Percentiles rank a stretch among this genome's conserved stretches.
Conservation (phyloP, 2,797 vertebrate species). For the Tarsius wallacei region DNA sequence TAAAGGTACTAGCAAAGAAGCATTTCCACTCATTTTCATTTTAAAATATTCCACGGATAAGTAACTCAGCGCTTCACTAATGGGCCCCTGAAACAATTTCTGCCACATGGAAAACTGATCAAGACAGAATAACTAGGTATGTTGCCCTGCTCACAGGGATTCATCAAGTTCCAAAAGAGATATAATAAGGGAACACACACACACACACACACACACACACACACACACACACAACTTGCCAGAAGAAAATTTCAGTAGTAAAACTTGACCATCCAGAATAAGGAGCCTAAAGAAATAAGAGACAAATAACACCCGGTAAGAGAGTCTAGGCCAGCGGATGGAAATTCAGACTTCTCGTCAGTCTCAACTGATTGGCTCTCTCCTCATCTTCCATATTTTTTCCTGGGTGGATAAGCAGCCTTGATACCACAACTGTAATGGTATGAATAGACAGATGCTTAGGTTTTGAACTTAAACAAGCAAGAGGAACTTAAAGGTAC, state of each 20-base stretch:
- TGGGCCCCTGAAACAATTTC: background rate
- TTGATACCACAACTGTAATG: rapidly evolving
- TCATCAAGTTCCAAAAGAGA: background rate
- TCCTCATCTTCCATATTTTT: rapidly evolving
- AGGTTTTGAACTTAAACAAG: background rate
- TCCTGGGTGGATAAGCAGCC: background rate
- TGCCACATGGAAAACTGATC: background rate
- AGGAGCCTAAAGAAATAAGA: background rate
- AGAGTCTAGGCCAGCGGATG: background rate
- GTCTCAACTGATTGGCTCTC: background rate
- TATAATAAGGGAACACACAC: background rate
- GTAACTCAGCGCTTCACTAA: background rate
- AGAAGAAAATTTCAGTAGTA: background rate
- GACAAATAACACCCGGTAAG: background rate
- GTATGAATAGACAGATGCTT: background rate
- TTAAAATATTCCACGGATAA: background rate
- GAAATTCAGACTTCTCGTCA: background rate
- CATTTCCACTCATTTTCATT: background rate
- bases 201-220: too few relatives aligned
- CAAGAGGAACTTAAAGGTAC: background rate
- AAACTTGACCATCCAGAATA: background rate
- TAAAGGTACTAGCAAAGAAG: background rate
- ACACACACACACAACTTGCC: background rate
- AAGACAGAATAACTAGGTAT: background rate
- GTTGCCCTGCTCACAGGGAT: background rate